Percentiles rank a stretch among this genome's conserved stretches.
Evolutionary conservation across 2,113 vertebrate species (phyloP).

Genomic region (Glaucidium brasilianum): DNA sequence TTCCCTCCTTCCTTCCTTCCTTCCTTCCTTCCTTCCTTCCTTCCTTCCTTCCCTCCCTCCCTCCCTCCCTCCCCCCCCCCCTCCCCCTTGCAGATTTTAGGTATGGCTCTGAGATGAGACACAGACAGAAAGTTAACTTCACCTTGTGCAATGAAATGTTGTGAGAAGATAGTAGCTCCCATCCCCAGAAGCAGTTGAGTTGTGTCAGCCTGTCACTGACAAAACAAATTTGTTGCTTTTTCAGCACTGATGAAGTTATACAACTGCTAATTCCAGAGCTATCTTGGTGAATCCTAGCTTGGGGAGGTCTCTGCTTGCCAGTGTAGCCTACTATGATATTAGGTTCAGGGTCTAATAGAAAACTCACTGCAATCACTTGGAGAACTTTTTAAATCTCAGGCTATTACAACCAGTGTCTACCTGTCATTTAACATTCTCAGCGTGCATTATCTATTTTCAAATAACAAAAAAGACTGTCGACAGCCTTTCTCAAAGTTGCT

Average conservation of each 20-base stretch:
- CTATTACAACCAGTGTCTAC: not conserved
- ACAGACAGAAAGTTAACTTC: not conserved
- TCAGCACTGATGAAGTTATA: not conserved
- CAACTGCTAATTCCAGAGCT: not conserved
- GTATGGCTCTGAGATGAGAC: not conserved
- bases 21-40: no score
- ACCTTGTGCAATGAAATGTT: rapidly evolving
- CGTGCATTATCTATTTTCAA: not conserved
- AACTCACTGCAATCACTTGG: not conserved
- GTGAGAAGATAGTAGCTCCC: not conserved
- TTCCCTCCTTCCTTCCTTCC: no score
- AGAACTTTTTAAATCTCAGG: not conserved
- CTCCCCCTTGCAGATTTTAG: not conserved
- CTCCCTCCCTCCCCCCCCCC: no score
- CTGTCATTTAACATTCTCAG: not conserved
- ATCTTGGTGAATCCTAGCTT: not conserved
- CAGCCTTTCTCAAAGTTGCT: not conserved
- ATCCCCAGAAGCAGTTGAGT: not conserved
- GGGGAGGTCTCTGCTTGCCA: not conserved
- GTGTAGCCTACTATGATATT: not conserved
- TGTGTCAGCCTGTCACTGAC: not conserved
- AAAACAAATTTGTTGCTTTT: not conserved
- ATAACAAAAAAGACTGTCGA: not conserved
- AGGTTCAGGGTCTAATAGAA: not conserved
- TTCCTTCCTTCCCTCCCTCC: no score